Conservation (phyloP, 1,140 invertebrate genomes). For the Lordiphosa stackelbergi region DNA sequence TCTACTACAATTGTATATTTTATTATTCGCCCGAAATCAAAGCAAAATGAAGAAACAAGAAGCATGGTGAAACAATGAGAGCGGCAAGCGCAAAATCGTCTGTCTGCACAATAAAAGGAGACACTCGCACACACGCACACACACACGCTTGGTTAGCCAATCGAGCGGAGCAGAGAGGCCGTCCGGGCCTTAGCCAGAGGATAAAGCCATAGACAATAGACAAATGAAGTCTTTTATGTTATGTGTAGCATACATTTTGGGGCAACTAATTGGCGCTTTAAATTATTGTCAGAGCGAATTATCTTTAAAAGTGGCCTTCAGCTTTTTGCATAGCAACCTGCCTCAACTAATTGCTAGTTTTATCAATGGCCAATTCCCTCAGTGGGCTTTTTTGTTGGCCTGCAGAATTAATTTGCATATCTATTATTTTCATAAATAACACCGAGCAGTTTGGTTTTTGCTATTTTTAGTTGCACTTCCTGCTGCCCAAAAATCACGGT, state of each 20-base stretch:
- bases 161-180: conserved; percentile 37
- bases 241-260: conserved; percentile 42
- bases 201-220: conserved; percentile 44
- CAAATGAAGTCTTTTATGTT: conserved; percentile 51
- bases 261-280: conserved; percentile 60
- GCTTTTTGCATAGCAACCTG: background rate
- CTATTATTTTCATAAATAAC: conserved; percentile 75
- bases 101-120: conserved; percentile 30
- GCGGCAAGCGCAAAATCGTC: conserved; percentile 6
- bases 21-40: conserved; percentile 66
- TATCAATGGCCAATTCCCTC: conserved; percentile 41
- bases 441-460: conserved; percentile 12
- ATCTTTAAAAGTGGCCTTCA: conserved; percentile 35
- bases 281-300: conserved; percentile 39
- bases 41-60: conserved; percentile 32
- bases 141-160: conserved; percentile 34
- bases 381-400: conserved; percentile 3
- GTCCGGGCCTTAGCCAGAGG: conserved; percentile 27
- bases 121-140: conserved; percentile 21
- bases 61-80: conserved; percentile 23
- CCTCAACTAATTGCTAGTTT: conserved; percentile 61
- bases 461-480: conserved; percentile 24
- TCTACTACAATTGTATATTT: conserved; percentile 72
- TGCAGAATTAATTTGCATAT: conserved; percentile 67
- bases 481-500: conserved; percentile 47